These are phyloP conservation scores for Trachymyrmex septentrionalis DNA, from an alignment of 1,140 invertebrate species.

Conservation along the genomic window DNA sequence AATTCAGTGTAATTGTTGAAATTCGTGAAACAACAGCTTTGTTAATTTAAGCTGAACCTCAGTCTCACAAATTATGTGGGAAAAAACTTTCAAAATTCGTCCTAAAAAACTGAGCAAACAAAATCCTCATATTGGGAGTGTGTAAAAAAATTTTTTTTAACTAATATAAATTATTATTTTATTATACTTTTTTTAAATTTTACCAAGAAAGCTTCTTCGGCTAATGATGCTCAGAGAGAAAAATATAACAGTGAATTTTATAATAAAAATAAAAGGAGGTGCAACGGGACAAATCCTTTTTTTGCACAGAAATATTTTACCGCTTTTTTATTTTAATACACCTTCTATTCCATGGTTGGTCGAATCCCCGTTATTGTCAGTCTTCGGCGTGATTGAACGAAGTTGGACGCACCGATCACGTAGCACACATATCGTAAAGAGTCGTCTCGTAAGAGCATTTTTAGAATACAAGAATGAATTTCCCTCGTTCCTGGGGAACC, in stretches of 20 bases:
- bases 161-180: background rate
- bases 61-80: background rate
- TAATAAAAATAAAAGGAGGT: background rate
- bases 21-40: background rate
- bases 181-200: background rate
- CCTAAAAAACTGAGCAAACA: background rate
- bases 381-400: slow-evolving; percentile 7
- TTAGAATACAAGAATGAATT: slow-evolving; percentile 66
- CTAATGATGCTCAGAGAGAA: background rate
- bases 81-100: background rate
- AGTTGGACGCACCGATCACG: slow-evolving; percentile 69
- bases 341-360: background rate
- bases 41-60: background rate
- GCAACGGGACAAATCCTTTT: background rate
- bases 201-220: background rate
- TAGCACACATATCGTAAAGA: slow-evolving; percentile 77
- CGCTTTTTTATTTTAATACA: slow-evolving; percentile 47
- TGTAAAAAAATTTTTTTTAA: background rate
- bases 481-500: background rate
- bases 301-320: background rate
- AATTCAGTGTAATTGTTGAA: background rate
- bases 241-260: background rate
- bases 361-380: background rate
- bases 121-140: background rate
- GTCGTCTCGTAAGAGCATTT: slow-evolving; percentile 65